These are phyloP conservation scores for Rhagologus leucostigma DNA, from an alignment of 2,113 vertebrate species.

Conservation along the genomic window DNA sequence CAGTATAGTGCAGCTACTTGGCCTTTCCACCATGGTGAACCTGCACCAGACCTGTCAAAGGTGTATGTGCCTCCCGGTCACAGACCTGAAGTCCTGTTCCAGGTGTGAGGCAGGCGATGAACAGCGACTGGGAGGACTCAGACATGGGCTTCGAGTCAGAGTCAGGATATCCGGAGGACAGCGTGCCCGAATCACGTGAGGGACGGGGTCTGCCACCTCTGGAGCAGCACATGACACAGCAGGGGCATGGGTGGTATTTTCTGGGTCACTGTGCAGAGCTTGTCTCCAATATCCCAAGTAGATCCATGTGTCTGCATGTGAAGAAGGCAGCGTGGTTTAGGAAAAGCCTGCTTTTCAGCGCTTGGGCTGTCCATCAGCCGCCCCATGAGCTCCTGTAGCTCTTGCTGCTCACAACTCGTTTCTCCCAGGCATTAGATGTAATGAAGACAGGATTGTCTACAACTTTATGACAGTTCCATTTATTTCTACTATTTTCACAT, in stretches of 20 bases:
- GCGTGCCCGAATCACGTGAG: fast-evolving
- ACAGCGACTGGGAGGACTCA: neutral
- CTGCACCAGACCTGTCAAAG: neutral
- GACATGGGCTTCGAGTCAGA: neutral
- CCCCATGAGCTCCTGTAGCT: neutral
- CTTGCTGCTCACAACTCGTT: conserved; percentile 16
- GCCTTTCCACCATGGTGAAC: neutral
- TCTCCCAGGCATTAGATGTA: conserved; percentile 16
- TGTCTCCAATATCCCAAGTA: neutral
- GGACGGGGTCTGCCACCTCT: neutral
- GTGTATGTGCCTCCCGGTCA: neutral
- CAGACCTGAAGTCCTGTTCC: neutral
- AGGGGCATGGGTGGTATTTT: neutral
- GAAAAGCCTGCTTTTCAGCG: neutral
- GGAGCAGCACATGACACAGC: neutral
- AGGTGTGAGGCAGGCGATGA: fast-evolving
- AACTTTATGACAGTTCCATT: conserved; percentile 60
- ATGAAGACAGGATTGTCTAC: conserved; percentile 49
- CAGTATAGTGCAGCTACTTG: neutral
- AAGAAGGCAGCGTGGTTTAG: neutral
- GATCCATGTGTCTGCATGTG: fast-evolving
- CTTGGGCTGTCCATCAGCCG: neutral
- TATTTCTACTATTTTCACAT: conserved; percentile 54
- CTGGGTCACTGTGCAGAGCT: neutral
- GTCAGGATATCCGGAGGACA: neutral